phyloP scores from a whole-genome alignment of 2,888 invertebrate genomes.

The Spilarctia lutea region DNA sequence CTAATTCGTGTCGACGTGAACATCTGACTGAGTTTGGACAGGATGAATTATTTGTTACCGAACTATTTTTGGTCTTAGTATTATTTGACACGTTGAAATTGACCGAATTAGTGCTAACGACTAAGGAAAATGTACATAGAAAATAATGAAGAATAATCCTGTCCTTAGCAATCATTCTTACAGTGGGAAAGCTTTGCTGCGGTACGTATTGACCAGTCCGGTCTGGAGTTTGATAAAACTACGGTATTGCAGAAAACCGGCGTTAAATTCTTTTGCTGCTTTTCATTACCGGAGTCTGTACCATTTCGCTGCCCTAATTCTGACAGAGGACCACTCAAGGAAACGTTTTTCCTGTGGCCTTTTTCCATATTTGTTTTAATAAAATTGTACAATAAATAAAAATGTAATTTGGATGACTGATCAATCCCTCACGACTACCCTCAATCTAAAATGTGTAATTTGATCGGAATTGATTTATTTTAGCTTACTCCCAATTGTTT shows the following conservation, averaged over 20 bases:
- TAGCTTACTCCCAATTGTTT: neutral
- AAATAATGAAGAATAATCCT: neutral
- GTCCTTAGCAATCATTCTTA: neutral
- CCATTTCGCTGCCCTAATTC: neutral
- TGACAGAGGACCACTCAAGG: neutral
- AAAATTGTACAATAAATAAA: neutral
- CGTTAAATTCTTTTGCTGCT: neutral
- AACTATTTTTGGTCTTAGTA: neutral
- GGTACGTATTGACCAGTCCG: neutral
- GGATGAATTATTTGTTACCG: neutral
- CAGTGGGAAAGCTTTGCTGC: neutral
- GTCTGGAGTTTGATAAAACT: neutral
- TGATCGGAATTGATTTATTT: neutral
- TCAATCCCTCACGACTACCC: neutral
- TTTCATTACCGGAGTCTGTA: neutral
- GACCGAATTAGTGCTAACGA: neutral
- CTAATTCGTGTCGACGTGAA: conserved; percentile 30
- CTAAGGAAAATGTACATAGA: neutral
- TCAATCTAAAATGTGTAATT: neutral
- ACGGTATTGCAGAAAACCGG: neutral
- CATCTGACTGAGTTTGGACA: conserved; percentile 38
- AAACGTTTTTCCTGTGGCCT: too few species aligned
- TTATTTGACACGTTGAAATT: neutral
- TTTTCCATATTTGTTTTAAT: neutral
- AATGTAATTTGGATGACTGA: neutral